phyloP scores from a whole-genome alignment of 2,888 invertebrate genomes.

The Amblyjoppa fuscipennis region DNA sequence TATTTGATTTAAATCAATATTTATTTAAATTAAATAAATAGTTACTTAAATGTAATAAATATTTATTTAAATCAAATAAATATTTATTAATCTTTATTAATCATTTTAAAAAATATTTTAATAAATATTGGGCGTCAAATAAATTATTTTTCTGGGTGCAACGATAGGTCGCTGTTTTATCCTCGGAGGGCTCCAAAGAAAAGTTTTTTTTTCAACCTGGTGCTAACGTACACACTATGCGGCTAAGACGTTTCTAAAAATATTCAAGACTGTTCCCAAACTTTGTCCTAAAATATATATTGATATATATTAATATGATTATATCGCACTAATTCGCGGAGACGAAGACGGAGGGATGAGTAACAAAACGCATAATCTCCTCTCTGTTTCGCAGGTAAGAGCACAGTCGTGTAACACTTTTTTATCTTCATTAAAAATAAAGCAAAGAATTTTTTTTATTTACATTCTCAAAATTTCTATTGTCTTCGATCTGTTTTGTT shows the following conservation, averaged over 20 bases:
- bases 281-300: constrained; percentile 24
- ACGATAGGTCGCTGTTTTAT: neutral
- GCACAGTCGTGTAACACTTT: constrained; percentile 16
- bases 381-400: constrained; percentile 15
- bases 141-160: too few species aligned
- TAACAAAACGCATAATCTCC: constrained; percentile 36
- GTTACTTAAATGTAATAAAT: too few species aligned
- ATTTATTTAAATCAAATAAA: too few species aligned
- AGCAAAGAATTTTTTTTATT: constrained; percentile 8
- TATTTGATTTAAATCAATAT: too few species aligned
- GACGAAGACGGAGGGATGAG: constrained; percentile 16
- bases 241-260: constrained; percentile 21
- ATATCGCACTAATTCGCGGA: neutral
- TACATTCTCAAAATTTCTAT: neutral
- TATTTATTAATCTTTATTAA: too few species aligned
- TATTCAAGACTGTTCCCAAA: constrained; percentile 19
- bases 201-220: neutral
- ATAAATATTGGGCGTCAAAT: too few species aligned
- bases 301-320: constrained; percentile 26
- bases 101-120: too few species aligned
- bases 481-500: neutral
- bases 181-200: neutral
- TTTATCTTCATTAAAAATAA: neutral
- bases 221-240: neutral
- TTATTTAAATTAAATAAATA: too few species aligned